These are phyloP conservation scores for Cichlasoma orientale DNA, from an alignment of 2,797 vertebrate genomes.

Conservation along the genomic window DNA sequence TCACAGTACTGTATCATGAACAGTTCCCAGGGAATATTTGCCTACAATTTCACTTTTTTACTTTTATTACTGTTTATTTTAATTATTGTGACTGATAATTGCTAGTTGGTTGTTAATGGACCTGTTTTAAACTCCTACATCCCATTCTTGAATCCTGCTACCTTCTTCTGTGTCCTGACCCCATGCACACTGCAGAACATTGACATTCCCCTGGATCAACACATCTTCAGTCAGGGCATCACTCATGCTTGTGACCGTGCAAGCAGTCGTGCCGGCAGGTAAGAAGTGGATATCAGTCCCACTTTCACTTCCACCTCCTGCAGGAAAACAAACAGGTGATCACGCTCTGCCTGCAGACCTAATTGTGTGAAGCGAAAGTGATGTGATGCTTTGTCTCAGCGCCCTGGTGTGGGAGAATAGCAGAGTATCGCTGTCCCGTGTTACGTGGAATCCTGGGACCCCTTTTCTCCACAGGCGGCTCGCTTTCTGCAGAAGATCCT, in stretches of 20 bases:
- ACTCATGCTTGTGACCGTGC: slow-evolving; percentile 4
- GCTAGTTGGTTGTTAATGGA: not conserved
- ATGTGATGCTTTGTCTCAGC: slow-evolving; percentile 63
- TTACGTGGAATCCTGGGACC: slow-evolving; percentile 77
- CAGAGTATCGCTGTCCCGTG: slow-evolving; percentile 73
- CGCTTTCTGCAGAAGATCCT: slow-evolving; percentile 26
- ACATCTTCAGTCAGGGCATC: slow-evolving; percentile 22
- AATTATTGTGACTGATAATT: not conserved
- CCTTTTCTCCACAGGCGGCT: slow-evolving; percentile 26
- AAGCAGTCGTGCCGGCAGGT: not conserved
- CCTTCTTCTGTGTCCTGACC: slow-evolving; percentile 5
- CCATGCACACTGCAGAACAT: not conserved
- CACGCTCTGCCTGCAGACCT: slow-evolving; percentile 23
- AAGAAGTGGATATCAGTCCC: slow-evolving; percentile 21
- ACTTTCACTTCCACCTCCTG: slow-evolving; percentile 23
- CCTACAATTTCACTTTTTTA: not conserved
- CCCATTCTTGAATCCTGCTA: not conserved
- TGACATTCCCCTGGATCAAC: slow-evolving; percentile 17
- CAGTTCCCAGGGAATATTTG: not conserved
- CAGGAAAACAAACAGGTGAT: slow-evolving; percentile 6
- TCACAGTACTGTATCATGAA: no score
- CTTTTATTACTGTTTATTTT: not conserved
- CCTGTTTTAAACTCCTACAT: not conserved
- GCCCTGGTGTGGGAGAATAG: slow-evolving; percentile 31
- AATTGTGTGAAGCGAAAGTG: slow-evolving; percentile 62